phyloP scores from a whole-genome alignment of 1,140 invertebrate genomes.

The Neelides sp. region DNA sequence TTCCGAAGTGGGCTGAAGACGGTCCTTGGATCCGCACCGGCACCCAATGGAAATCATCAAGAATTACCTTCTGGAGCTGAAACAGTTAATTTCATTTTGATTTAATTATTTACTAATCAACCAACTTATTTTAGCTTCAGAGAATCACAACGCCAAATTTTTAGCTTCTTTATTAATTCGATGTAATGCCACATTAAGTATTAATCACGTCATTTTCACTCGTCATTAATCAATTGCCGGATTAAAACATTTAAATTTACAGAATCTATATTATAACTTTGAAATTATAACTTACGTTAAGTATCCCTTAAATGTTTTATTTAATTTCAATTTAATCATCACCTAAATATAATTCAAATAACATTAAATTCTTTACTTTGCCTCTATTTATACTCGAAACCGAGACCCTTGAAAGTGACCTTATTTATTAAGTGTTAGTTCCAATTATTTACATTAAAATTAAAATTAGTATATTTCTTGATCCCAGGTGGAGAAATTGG shows the following conservation, averaged over 20 bases:
- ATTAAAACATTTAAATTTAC: neutral
- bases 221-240: neutral
- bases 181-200: too few species aligned
- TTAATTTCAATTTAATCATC: neutral
- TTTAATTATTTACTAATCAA: neutral
- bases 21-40: slow-evolving; percentile 68
- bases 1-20: slow-evolving; percentile 75
- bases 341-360: neutral
- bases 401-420: neutral
- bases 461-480: slow-evolving; percentile 9
- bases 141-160: too few species aligned
- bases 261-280: neutral
- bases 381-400: too few species aligned
- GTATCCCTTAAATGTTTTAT: neutral
- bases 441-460: slow-evolving; percentile 21
- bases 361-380: too few species aligned
- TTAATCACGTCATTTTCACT: neutral
- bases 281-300: neutral
- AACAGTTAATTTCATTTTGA: slow-evolving; percentile 51
- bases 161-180: too few species aligned
- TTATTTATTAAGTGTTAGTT: slow-evolving; percentile 15
- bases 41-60: slow-evolving; percentile 29
- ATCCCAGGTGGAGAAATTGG: slow-evolving; percentile 74
- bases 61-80: slow-evolving; percentile 55
- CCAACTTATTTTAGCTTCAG: too few species aligned